These are phyloP conservation scores for Liparis tanakae DNA, from an alignment of 2,797 vertebrate species.

Conservation along the genomic window DNA sequence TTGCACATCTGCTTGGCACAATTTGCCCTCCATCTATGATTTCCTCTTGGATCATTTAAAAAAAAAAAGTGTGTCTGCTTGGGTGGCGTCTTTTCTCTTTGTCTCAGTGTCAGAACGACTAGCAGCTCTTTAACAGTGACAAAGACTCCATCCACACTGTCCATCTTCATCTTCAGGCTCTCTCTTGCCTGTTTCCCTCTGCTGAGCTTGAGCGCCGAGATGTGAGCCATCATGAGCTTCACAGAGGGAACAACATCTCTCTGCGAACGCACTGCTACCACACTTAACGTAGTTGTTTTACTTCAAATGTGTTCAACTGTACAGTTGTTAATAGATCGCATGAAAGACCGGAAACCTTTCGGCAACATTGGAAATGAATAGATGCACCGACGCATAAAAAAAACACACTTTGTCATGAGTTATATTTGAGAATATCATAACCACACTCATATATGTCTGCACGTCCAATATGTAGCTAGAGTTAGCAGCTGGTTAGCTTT, in stretches of 20 bases:
- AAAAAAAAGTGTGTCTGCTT: not conserved
- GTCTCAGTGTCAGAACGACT: constrained; percentile 21
- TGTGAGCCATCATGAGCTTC: not conserved
- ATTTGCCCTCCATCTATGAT: constrained; percentile 28
- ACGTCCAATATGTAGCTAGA: not conserved
- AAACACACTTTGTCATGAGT: not conserved
- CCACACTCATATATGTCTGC: not conserved
- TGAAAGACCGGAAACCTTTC: not conserved
- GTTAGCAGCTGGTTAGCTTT: not conserved
- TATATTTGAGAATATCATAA: not conserved
- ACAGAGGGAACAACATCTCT: not conserved
- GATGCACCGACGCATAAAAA: not conserved
- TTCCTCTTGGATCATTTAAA: constrained; percentile 2
- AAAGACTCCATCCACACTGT: constrained; percentile 32
- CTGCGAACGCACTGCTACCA: not conserved
- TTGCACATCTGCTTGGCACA: constrained; percentile 59
- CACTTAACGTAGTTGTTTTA: not conserved
- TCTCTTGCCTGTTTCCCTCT: constrained; percentile 2
- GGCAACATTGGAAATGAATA: too few species aligned
- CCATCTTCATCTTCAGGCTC: constrained; percentile 32
- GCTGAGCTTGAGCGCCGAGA: not conserved
- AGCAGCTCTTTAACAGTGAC: constrained; percentile 27
- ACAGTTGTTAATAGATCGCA: not conserved
- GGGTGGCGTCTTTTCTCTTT: constrained; percentile 5
- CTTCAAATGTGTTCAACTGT: not conserved